Evolutionary conservation across 2,797 vertebrate genomes (phyloP).

Genomic region (Semotilus atromaculatus): DNA sequence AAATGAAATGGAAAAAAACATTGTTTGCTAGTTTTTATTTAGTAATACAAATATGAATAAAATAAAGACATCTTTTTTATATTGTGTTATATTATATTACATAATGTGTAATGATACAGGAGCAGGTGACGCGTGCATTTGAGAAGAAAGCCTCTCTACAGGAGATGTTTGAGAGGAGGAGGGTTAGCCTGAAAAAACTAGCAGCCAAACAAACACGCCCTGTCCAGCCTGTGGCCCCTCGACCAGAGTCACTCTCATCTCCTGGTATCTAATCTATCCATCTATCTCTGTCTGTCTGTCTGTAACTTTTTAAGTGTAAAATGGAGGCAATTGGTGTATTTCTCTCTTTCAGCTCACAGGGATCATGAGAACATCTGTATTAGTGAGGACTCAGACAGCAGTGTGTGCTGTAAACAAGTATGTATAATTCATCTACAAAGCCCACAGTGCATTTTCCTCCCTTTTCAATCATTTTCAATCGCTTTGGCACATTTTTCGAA

Average conservation of each 20-base stretch:
- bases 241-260: conserved; percentile 85
- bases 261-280: not conserved
- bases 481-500: no score
- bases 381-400: conserved; percentile 32
- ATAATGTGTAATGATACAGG: conserved; percentile 71
- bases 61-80: not conserved
- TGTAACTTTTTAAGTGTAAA: not conserved
- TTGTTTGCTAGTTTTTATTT: not conserved
- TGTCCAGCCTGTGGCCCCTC: conserved; percentile 95
- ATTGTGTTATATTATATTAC: not conserved
- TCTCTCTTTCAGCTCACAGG: conserved; percentile 47
- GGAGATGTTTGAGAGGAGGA: conserved; percentile 96
- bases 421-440: conserved; percentile 12
- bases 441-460: not conserved
- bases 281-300: not conserved
- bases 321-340: not conserved
- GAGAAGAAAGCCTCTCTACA: conserved; percentile 92
- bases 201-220: conserved; percentile 96
- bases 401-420: conserved; percentile 49
- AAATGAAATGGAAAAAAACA: not conserved
- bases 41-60: not conserved
- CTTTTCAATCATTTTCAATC: not conserved
- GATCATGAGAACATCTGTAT: conserved; percentile 39
- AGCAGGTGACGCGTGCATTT: conserved; percentile 89
- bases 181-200: conserved; percentile 93